Percentiles rank a stretch among this genome's conserved stretches.
Conservation (phyloP, 2,113 vertebrate genomes). For the Rutilus rutilus region DNA sequence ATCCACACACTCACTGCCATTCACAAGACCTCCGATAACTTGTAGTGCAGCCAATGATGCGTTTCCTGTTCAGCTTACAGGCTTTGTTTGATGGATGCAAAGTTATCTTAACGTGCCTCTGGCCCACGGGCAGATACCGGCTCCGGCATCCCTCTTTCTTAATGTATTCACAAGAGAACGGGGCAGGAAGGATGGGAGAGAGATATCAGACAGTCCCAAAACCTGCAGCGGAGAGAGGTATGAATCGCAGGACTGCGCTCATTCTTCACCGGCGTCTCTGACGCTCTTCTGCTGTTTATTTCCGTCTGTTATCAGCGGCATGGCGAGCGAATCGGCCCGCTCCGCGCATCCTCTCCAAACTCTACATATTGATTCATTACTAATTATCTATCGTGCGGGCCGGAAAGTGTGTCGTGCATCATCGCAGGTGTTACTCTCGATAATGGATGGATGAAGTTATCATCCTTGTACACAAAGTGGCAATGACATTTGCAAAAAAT, state of each 20-base stretch:
- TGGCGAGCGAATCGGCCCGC: constrained; percentile 18
- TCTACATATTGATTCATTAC: constrained; percentile 67
- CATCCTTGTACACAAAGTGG: constrained; percentile 73
- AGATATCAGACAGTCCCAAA: constrained; percentile 58
- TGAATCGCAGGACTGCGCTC: constrained; percentile 37
- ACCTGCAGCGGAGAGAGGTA: constrained; percentile 42
- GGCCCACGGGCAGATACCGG: constrained; percentile 58
- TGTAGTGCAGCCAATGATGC: constrained; percentile 55
- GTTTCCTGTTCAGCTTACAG: constrained; percentile 51
- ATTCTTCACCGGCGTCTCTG: constrained; percentile 54
- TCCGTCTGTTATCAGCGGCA: constrained; percentile 56
- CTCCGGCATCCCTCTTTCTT: constrained; percentile 60
- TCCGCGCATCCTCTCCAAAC: constrained; percentile 32
- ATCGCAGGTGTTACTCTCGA: constrained; percentile 81
- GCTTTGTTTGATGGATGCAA: constrained; percentile 61
- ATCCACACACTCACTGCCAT: constrained; percentile 42
- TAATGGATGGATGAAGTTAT: constrained; percentile 86
- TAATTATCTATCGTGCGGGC: constrained; percentile 63
- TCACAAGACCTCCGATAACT: constrained; percentile 44
- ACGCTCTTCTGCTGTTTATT: constrained; percentile 53
- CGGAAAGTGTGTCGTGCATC: constrained; percentile 70
- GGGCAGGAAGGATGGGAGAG: constrained; percentile 54
- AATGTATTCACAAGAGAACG: constrained; percentile 58
- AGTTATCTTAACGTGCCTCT: constrained; percentile 53
- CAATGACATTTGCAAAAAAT: constrained; percentile 85